Evolutionary conservation across 2,888 invertebrate species (phyloP).

Genomic region (Calliphora vomitoria): DNA sequence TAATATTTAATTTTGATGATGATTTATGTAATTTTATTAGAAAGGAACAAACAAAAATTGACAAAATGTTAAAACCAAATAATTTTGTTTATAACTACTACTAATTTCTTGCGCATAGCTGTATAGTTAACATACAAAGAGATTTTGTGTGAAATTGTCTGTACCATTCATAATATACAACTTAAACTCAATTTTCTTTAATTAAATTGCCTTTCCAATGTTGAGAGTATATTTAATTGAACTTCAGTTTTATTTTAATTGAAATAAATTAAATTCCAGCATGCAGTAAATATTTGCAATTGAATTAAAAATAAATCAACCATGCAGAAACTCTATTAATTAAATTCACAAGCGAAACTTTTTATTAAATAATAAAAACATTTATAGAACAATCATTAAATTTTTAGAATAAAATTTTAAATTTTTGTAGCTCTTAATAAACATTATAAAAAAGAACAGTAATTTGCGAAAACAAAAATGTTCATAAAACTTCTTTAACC

Average conservation of each 20-base stretch:
- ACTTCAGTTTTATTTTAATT: constrained; percentile 51
- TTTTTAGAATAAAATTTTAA: background rate
- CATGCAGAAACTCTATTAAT: constrained; percentile 11
- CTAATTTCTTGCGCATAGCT: background rate
- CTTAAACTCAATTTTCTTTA: constrained; percentile 29
- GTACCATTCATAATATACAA: background rate
- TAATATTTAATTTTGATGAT: too few relatives aligned
- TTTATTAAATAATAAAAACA: background rate
- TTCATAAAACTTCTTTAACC: too few relatives aligned
- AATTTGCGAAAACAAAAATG: too few relatives aligned
- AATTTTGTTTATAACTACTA: too few relatives aligned
- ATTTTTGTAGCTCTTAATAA: too few relatives aligned
- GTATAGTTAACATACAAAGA: background rate
- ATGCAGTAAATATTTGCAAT: constrained; percentile 23
- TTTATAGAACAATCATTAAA: background rate
- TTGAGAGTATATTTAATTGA: constrained; percentile 46
- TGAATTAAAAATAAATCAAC: constrained; percentile 16
- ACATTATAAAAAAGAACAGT: too few relatives aligned
- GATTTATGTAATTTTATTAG: too few relatives aligned
- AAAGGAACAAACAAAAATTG: too few relatives aligned
- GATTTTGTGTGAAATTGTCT: background rate
- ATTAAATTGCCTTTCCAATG: constrained; percentile 50
- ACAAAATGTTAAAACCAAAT: too few relatives aligned
- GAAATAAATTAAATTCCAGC: constrained; percentile 38
- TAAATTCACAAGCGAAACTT: constrained; percentile 15